Conservation (phyloP, 2,113 vertebrate genomes). For the Eonycteris spelaea region DNA sequence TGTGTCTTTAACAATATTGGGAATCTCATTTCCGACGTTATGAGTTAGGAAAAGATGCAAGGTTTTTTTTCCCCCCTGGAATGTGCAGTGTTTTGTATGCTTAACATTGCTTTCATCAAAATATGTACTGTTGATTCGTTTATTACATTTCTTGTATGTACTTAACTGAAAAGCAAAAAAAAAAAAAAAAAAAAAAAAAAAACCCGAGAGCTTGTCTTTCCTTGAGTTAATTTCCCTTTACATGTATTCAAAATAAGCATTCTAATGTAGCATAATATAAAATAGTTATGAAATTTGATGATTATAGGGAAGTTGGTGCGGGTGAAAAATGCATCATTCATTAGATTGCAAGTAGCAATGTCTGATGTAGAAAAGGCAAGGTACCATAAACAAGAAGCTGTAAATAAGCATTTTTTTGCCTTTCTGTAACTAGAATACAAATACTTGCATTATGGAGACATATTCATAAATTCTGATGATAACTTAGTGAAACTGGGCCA, state of each 20-base stretch:
- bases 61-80: neutral
- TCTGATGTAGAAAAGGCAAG: neutral
- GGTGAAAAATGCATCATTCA: neutral
- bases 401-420: constrained; percentile 3
- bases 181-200: constrained; percentile 69
- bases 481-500: constrained; percentile 60
- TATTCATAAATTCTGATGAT: constrained; percentile 56
- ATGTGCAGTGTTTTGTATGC: constrained; percentile 56
- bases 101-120: constrained; percentile 60
- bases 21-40: constrained; percentile 62
- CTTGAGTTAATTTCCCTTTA: constrained; percentile 7
- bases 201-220: constrained; percentile 54
- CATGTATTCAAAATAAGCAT: constrained; percentile 52
- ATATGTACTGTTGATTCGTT: constrained; percentile 55
- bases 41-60: constrained; percentile 30
- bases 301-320: neutral
- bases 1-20: constrained; percentile 50
- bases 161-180: constrained; percentile 41
- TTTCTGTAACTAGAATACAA: constrained; percentile 60
- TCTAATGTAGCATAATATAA: constrained; percentile 48
- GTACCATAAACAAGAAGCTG: constrained; percentile 36
- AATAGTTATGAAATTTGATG: constrained; percentile 41
- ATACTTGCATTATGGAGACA: neutral
- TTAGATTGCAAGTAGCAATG: constrained; percentile 20
- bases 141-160: constrained; percentile 24